Evolutionary conservation across 2,113 vertebrate species (phyloP), one percentile per base, ranked within the genome.

Genomic region (Tapirus terrestris): DNA sequence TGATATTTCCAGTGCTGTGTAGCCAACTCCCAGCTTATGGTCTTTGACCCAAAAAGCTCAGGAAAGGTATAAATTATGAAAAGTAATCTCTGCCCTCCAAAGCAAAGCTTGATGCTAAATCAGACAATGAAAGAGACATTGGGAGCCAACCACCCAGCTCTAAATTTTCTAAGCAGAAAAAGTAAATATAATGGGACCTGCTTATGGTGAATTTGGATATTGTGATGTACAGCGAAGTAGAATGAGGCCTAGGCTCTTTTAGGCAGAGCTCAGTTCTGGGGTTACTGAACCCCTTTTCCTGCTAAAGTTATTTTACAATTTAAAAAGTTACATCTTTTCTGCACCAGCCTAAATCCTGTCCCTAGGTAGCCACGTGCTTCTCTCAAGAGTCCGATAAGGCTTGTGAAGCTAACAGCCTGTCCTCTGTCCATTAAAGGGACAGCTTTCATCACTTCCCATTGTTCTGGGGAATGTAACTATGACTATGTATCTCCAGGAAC

Each of bases 21-120:
- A 75, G 70, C 84, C 58, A 97, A 68, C 33, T 70, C 58, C 58
- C 58, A 95, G 36, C 2, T 90, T 97, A 88, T 39, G n/a, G 76
- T 84, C 60, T 89, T 96, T 89, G 31, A 95, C 68, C 48, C 68
- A 39, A 89, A 97, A 90, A 91, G 31, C 72, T 91, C 36, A 85
- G 70, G 25, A 72, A 81, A 81, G 25, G 29, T 82, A 83, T 72
- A 97, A 53, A 89, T 67, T 91, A 88, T 91, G 60, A 96, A 94
- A 96, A 95, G 56, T 58, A 75, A 31, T 67, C 18, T 83, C 36
- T 77, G 65, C 0, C 83, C 20, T 94, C 61, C 63, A 97, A 58
- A 86, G 23, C n/a, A 86, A 82, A 72, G 29, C 3, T 60, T 91
- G 72, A 61, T 94, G 80, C 56, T 95, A 91, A 95, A 65, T 94